A percentile compares a stretch with the other conserved stretches of the same genome.
phyloP scores from a whole-genome alignment of 2,113 vertebrate genomes.

The Lasiurus borealis region DNA sequence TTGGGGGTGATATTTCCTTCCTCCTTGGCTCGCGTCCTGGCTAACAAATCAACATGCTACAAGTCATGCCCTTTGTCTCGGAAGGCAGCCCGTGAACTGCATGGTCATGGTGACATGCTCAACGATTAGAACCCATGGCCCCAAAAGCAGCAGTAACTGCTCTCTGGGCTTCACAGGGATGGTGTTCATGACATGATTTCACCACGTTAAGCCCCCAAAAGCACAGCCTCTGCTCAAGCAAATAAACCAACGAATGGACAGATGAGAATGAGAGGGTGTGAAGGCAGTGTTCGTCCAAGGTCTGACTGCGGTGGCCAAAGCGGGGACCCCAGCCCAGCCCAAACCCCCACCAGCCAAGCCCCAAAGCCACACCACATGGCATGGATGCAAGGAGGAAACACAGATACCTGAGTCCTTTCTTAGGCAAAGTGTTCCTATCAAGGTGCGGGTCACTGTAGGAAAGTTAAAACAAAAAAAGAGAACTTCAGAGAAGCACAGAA shows the following conservation, averaged over 20 bases:
- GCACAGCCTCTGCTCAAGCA: conserved; percentile 82
- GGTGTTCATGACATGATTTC: conserved; percentile 47
- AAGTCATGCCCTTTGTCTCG: conserved; percentile 42
- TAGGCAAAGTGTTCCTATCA: conserved; percentile 99
- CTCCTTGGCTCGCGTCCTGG: background rate
- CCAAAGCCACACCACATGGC: conserved; percentile 85
- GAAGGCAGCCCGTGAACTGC: background rate
- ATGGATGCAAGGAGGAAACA: conserved; percentile 83
- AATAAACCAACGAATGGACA: conserved; percentile 77
- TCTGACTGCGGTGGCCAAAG: conserved; percentile 83
- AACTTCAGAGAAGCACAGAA: conserved; percentile 89
- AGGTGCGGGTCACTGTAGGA: conserved; percentile 95
- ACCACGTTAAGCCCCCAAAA: conserved; percentile 79
- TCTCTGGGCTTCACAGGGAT: conserved; percentile 60
- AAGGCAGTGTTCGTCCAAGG: conserved; percentile 52
- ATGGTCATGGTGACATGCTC: conserved; percentile 22
- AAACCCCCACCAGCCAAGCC: conserved; percentile 82
- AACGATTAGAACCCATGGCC: background rate
- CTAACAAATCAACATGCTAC: conserved; percentile 41
- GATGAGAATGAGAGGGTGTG: conserved; percentile 42
- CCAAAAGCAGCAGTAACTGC: conserved; percentile 62
- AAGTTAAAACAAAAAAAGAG: conserved; percentile 94
- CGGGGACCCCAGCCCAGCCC: conserved; percentile 69
- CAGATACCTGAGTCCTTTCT: conserved; percentile 98
- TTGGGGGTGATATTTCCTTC: background rate